phyloP scores from a whole-genome alignment of 2,797 vertebrate species.

The Spea hammondii region DNA sequence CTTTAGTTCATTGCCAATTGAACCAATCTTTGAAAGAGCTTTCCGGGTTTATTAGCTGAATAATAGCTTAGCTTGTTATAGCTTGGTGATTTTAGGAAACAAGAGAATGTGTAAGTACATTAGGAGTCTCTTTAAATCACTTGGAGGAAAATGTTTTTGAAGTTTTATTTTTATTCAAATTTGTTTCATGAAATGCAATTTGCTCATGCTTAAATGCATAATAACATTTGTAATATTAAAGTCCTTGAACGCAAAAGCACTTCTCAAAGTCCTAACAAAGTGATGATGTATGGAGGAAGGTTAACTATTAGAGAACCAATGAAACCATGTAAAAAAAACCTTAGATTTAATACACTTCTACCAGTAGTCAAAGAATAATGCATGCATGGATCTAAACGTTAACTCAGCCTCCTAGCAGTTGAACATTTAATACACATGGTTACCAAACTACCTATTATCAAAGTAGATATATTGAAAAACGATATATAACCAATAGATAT shows the following conservation, averaged over 20 bases:
- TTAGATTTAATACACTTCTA: no score
- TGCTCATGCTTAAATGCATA: slow-evolving; percentile 45
- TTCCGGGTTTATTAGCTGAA: slow-evolving; percentile 50
- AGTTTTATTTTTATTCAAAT: slow-evolving; percentile 44
- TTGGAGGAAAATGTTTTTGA: slow-evolving; percentile 24
- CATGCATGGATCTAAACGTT: no score
- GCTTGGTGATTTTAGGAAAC: slow-evolving; percentile 49
- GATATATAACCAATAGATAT: no score
- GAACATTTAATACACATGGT: no score
- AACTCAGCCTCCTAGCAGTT: no score
- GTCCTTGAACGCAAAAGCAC: slow-evolving; percentile 37
- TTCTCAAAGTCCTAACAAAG: slow-evolving; percentile 41
- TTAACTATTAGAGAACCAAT: slow-evolving; percentile 48
- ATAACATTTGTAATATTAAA: slow-evolving; percentile 45
- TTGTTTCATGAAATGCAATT: slow-evolving; percentile 39
- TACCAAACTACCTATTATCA: no score
- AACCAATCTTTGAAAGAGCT: slow-evolving; percentile 54
- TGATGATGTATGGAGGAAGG: slow-evolving; percentile 22
- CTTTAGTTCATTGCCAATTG: slow-evolving; percentile 51
- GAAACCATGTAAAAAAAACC: no score
- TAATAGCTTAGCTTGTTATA: slow-evolving; percentile 51
- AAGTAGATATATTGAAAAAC: no score
- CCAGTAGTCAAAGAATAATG: no score
- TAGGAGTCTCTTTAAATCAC: slow-evolving; percentile 33
- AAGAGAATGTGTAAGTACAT: slow-evolving; percentile 31